Conservation (phyloP, 2,888 invertebrate genomes). For the Diploptera punctata region DNA sequence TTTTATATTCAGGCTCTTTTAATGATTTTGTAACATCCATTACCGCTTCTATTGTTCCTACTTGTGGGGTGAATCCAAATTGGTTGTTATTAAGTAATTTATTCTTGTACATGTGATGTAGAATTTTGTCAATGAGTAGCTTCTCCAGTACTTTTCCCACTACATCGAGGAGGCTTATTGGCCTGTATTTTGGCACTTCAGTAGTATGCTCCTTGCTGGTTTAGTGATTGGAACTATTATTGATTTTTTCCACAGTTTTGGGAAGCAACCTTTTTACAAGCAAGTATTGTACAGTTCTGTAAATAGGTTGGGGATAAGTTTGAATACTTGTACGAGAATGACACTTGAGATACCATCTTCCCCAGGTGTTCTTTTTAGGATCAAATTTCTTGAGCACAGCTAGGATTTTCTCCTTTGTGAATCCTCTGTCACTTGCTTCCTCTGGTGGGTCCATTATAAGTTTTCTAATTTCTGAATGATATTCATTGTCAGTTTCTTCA, state of each 20-base stretch:
- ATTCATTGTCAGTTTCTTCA: not conserved
- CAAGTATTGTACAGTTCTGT: not conserved
- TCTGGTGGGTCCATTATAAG: not conserved
- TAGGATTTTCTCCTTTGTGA: not conserved
- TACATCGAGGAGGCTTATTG: not conserved
- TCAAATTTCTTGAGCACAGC: not conserved
- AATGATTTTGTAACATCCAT: not conserved
- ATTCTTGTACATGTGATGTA: not conserved
- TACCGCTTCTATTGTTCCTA: not conserved
- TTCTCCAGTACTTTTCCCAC: not conserved
- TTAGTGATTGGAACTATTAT: not conserved
- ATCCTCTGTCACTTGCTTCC: not conserved
- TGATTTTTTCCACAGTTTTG: constrained; percentile 8
- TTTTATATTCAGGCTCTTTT: not conserved
- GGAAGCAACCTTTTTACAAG: not conserved
- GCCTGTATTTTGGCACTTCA: not conserved
- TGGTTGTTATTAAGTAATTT: not conserved
- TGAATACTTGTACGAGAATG: not conserved
- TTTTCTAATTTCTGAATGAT: not conserved
- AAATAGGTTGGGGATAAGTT: not conserved
- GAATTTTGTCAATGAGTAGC: not conserved
- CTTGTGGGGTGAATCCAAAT: too few relatives aligned
- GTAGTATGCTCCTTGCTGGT: not conserved
- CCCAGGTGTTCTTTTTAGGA: not conserved
- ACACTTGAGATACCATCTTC: not conserved